These are phyloP conservation scores for Pterostichus madidus DNA, from an alignment of 2,888 invertebrate genomes.

Conservation along the genomic window DNA sequence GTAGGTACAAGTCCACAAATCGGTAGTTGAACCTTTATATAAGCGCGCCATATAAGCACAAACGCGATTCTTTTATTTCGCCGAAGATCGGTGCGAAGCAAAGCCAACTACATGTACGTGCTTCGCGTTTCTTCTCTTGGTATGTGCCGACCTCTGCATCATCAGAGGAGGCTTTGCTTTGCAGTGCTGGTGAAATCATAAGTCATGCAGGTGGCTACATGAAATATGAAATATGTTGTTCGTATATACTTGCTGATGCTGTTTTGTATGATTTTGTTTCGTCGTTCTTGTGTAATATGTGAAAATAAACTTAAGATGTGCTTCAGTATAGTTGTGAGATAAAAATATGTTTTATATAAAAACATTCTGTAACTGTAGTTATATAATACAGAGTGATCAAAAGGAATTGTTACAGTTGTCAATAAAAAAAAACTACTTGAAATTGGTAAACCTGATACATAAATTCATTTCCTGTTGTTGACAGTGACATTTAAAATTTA, in stretches of 20 bases:
- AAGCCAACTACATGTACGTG: conserved; percentile 28
- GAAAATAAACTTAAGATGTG: too few relatives aligned
- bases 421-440: too few relatives aligned
- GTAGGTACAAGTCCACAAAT: conserved; percentile 41
- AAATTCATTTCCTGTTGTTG: too few relatives aligned
- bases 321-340: too few relatives aligned
- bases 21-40: conserved; percentile 57
- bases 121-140: conserved; percentile 26
- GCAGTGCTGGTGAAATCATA: conserved; percentile 19
- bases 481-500: too few relatives aligned
- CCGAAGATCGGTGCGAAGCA: conserved; percentile 33
- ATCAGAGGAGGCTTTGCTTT: not conserved
- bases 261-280: not conserved
- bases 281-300: not conserved
- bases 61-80: conserved; percentile 56
- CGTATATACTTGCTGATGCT: not conserved
- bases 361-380: too few relatives aligned
- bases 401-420: too few relatives aligned
- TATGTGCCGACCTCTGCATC: conserved; percentile 10
- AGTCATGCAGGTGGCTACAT: conserved; percentile 26
- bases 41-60: conserved; percentile 33
- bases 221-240: conserved; percentile 9
- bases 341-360: too few relatives aligned
- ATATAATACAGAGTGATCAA: too few relatives aligned
- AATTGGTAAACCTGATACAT: too few relatives aligned